Evolutionary conservation across 1,140 invertebrate species (phyloP).

Genomic region (Zaprionus capensis): DNA sequence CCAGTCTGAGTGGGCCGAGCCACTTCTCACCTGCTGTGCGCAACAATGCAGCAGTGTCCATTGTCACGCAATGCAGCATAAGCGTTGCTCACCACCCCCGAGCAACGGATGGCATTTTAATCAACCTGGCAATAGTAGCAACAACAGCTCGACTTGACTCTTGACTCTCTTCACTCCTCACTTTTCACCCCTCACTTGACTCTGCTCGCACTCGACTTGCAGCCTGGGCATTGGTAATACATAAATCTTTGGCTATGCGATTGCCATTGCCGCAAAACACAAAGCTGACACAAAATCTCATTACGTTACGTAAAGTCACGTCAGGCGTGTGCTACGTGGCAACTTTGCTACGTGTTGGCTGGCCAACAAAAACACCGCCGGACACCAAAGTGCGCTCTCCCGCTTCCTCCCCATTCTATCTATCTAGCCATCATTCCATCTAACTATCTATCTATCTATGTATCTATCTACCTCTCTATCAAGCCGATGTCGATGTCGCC

Average conservation of each 20-base stretch:
- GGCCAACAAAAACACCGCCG: constrained; percentile 16
- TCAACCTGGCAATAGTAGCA: constrained; percentile 26
- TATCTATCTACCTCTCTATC: neutral
- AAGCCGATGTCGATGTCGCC: neutral
- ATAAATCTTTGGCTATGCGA: constrained; percentile 33
- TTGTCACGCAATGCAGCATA: constrained; percentile 30
- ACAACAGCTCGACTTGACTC: constrained; percentile 11
- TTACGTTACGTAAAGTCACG: constrained; percentile 71
- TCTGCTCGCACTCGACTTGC: constrained; percentile 7
- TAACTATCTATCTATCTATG: neutral
- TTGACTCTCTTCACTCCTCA: neutral
- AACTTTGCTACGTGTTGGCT: constrained; percentile 54
- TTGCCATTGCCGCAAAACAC: constrained; percentile 43
- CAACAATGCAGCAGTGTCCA: constrained; percentile 8
- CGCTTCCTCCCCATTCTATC: neutral
- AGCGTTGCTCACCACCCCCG: neutral
- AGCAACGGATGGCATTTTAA: constrained; percentile 40
- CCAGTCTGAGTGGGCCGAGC: neutral
- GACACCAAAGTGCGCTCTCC: neutral
- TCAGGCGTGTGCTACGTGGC: constrained; percentile 54
- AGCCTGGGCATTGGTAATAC: constrained; percentile 31
- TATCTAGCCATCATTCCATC: neutral
- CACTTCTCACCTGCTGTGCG: constrained; percentile 1
- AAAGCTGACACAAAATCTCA: constrained; percentile 74
- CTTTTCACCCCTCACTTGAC: neutral